Evolutionary conservation across 2,113 vertebrate genomes (phyloP), one percentile per base, ranked within the genome.

Genomic region (Oenanthe melanoleuca): DNA sequence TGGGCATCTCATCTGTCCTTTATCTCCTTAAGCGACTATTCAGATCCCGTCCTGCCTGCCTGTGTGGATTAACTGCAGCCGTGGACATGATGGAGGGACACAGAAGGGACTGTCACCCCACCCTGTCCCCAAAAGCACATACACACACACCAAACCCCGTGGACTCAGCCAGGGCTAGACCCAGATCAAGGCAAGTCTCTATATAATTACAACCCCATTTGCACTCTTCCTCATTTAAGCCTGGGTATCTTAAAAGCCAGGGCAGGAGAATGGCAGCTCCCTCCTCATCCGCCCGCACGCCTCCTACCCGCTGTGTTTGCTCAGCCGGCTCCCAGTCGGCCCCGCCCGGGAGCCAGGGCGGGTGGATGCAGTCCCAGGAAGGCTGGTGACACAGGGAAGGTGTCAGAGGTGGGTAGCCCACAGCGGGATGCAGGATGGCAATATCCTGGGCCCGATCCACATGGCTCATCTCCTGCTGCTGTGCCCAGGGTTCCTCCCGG

Each of bases 221-320:
- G 38, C 80, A 71, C 28, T 20, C 34, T 53, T 80, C 40, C 73
- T 63, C 50, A 52, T 52, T 28, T 52, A 28, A 52, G 26, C 24
- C 47, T 61, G 78, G 13, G 34, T 0, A 0, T 23, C 12, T 85
- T 31, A 69, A 90, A 85, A n/a, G 20, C 22, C 86, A 22, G 44
- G 8, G 44, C 11, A 24, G 50, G 86, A n/a, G 47, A 29, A 12
- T 0, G 9, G 5, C 25, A 40, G 47, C 28, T 74, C 86, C 38
- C 47, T 63, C 12, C 55, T 85, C 56, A 28, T 15, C 14, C 19
- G 22, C 13, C 9, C 8, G 0, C 3, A 1, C 0, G 0, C 19
- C n/a, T 87, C 70, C 45, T 65, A 9, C 55, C 33, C 3, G 0
- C 64, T 29, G 34, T 0, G 3, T 28, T 55, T 20, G 38, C 91